Evolutionary conservation across 1,140 invertebrate species (phyloP).

Genomic region (Nephila pilipes): DNA sequence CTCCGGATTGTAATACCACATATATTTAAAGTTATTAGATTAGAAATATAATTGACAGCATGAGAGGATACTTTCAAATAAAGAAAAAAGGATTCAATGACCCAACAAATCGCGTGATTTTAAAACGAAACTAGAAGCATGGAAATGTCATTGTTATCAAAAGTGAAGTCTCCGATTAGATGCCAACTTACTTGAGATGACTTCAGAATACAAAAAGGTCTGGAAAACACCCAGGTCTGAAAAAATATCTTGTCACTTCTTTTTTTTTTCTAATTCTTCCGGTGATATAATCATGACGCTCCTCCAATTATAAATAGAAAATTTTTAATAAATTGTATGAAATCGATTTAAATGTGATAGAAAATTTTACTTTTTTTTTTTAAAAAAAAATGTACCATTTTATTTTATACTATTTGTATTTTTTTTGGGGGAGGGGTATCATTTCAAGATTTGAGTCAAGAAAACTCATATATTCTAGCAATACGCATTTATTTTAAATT

Average conservation of each 20-base stretch:
- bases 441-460: no score
- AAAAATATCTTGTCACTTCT: neutral
- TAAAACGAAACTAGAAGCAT: slow-evolving; percentile 23
- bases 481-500: no score
- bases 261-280: neutral
- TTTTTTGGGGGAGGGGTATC: no score
- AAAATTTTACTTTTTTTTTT: no score
- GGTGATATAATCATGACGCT: neutral
- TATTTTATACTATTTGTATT: no score
- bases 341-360: no score
- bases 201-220: neutral
- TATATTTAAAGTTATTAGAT: no score
- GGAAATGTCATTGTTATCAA: neutral
- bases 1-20: no score
- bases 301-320: neutral
- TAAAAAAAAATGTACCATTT: no score
- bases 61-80: neutral
- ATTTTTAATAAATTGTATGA: no score
- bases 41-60: no score
- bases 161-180: neutral
- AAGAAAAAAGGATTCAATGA: neutral
- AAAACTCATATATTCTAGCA: no score
- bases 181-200: slow-evolving; percentile 34
- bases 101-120: neutral
- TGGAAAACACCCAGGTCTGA: neutral